phyloP scores from a whole-genome alignment of 2,888 invertebrate genomes.

The Ennomos fuscantarius region DNA sequence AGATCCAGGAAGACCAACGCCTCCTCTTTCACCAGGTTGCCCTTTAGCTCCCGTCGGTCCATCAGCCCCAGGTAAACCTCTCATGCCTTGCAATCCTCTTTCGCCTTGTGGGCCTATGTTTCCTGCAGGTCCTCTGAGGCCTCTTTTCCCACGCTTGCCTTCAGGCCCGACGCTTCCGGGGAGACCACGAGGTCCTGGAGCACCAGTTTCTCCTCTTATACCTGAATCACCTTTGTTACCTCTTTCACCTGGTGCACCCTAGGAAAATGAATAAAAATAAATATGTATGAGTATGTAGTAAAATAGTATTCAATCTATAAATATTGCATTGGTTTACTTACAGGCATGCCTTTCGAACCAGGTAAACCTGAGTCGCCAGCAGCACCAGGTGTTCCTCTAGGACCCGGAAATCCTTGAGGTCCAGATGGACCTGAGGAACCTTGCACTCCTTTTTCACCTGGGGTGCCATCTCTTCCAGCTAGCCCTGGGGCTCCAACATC shows the following conservation, averaged over 20 bases:
- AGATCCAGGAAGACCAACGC: slow-evolving; percentile 73
- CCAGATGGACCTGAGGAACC: slow-evolving; percentile 90
- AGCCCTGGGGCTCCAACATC: slow-evolving; percentile 90
- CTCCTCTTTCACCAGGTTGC: slow-evolving; percentile 89
- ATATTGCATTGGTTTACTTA: slow-evolving; percentile 58
- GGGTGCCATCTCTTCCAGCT: slow-evolving; percentile 92
- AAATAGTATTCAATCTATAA: neutral
- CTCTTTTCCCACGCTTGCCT: slow-evolving; percentile 93
- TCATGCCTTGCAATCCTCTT: slow-evolving; percentile 87
- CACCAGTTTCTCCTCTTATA: slow-evolving; percentile 90
- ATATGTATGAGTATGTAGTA: no score
- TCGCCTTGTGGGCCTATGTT: slow-evolving; percentile 90
- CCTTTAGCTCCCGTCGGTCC: slow-evolving; percentile 92
- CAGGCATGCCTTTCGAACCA: slow-evolving; percentile 91
- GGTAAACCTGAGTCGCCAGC: slow-evolving; percentile 90
- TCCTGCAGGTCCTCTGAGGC: slow-evolving; percentile 91
- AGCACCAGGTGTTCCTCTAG: slow-evolving; percentile 90
- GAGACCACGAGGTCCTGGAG: slow-evolving; percentile 89
- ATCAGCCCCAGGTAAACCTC: slow-evolving; percentile 91
- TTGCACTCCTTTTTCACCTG: slow-evolving; percentile 91
- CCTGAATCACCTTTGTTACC: slow-evolving; percentile 93
- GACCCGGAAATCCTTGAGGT: slow-evolving; percentile 93
- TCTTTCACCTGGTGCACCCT: slow-evolving; percentile 92
- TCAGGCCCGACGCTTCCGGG: slow-evolving; percentile 91
- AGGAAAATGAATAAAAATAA: no score